These are phyloP conservation scores for Chaenodraco wilsoni DNA, from an alignment of 2,797 vertebrate species.

Conservation along the genomic window DNA sequence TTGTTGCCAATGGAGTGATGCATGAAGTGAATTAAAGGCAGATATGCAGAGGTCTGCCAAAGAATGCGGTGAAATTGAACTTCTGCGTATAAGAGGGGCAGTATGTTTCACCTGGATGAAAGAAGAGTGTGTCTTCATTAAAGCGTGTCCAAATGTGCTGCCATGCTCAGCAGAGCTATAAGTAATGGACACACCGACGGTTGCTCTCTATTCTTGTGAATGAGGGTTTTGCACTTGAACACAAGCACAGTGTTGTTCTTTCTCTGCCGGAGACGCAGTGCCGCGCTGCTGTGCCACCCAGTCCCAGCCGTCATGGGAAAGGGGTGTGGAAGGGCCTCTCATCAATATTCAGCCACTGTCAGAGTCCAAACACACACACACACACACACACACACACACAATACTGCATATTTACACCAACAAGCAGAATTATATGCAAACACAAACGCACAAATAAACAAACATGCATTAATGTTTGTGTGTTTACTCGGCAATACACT, in stretches of 20 bases:
- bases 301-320: constrained; percentile 72
- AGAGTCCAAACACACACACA: constrained; percentile 46
- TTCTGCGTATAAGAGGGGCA: not conserved
- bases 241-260: constrained; percentile 64
- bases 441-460: constrained; percentile 28
- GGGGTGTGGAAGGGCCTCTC: constrained; percentile 70
- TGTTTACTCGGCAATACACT: constrained; percentile 33
- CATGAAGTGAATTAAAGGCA: constrained; percentile 23
- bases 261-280: constrained; percentile 56
- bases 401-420: constrained; percentile 47
- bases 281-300: constrained; percentile 72
- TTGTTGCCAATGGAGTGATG: constrained; percentile 31
- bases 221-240: constrained; percentile 40
- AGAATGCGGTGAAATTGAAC: constrained; percentile 30
- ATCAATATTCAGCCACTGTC: constrained; percentile 77
- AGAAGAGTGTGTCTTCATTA: constrained; percentile 14
- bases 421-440: constrained; percentile 23
- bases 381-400: constrained; percentile 43
- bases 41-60: not conserved
- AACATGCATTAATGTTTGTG: constrained; percentile 9
- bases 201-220: constrained; percentile 25
- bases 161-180: constrained; percentile 15
- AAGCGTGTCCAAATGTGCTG: constrained; percentile 18
- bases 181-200: constrained; percentile 1
- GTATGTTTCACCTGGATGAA: constrained; percentile 24